phyloP scores from a whole-genome alignment of 1,140 invertebrate genomes.

The Diploscapter pachys region DNA sequence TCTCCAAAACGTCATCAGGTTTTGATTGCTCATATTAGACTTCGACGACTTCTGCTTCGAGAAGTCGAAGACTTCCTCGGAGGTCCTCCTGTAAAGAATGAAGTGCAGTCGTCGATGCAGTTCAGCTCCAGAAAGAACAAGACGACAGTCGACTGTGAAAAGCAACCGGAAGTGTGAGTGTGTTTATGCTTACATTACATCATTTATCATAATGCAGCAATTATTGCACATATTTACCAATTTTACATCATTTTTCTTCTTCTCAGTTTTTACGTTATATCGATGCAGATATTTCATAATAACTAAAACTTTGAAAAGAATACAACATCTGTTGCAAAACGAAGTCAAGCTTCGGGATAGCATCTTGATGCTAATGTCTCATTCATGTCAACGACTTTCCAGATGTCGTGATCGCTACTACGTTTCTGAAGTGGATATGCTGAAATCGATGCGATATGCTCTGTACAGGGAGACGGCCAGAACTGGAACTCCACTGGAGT shows the following conservation, averaged over 20 bases:
- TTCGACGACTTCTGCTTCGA: constrained; percentile 37
- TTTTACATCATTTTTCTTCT: no score
- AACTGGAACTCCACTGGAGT: constrained; percentile 34
- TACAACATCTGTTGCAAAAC: no score
- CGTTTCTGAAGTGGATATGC: constrained; percentile 41
- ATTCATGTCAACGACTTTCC: constrained; percentile 4
- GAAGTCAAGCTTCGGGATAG: no score
- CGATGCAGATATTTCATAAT: no score
- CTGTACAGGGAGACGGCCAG: constrained; percentile 37
- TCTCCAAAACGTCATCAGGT: no score
- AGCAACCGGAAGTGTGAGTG: constrained; percentile 35
- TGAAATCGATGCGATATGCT: constrained; percentile 40
- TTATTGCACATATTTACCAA: no score
- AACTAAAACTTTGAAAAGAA: no score
- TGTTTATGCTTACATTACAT: no score
- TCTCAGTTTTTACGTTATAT: no score
- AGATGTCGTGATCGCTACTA: constrained; percentile 37
- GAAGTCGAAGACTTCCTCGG: constrained; percentile 39
- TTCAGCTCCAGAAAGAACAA: constrained; percentile 37
- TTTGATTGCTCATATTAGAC: constrained; percentile 14
- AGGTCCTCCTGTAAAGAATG: constrained; percentile 10
- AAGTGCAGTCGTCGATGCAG: constrained; percentile 12
- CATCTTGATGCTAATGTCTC: not conserved
- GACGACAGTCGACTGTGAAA: constrained; percentile 31
- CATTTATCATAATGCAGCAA: no score